A percentile compares a stretch with the other conserved stretches of the same genome.
phyloP scores from a whole-genome alignment of 2,888 invertebrate species.

The Ischnura elegans region DNA sequence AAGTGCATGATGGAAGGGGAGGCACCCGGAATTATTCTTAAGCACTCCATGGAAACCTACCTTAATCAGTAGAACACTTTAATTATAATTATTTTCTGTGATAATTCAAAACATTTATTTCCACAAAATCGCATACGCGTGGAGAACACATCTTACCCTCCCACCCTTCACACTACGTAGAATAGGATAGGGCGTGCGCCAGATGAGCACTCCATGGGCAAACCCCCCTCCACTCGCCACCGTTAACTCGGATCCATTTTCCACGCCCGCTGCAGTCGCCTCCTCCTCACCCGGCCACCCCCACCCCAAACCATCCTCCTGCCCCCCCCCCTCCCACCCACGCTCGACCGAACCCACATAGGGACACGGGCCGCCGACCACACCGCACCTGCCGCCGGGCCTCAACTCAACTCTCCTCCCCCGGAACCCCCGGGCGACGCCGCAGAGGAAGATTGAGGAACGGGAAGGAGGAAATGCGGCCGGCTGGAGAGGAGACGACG shows the following conservation, averaged over 20 bases:
- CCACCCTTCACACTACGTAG: background rate
- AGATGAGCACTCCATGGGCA: background rate
- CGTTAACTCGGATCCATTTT: slow-evolving; percentile 54
- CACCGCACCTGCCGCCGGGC: slow-evolving; percentile 61
- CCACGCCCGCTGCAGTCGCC: background rate
- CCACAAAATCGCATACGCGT: no score
- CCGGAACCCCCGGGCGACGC: background rate
- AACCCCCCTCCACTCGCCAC: background rate
- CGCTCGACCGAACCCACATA: slow-evolving; percentile 53
- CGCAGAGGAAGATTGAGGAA: slow-evolving; percentile 16
- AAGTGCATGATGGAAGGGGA: no score
- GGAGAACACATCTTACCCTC: background rate
- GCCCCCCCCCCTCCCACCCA: background rate
- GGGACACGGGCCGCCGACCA: slow-evolving; percentile 57
- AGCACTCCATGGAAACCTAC: no score
- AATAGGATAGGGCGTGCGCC: background rate
- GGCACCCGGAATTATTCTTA: no score
- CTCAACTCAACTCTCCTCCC: slow-evolving; percentile 1
- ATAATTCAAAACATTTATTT: no score
- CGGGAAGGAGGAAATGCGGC: slow-evolving; percentile 9
- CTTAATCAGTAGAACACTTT: no score
- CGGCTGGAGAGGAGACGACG: background rate
- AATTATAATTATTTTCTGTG: no score
- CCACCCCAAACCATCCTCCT: background rate
- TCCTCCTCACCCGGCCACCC: background rate